Evolutionary conservation across 2,797 vertebrate genomes (phyloP), one percentile per base, ranked within the genome.

Genomic region (Neoniphon sammara): DNA sequence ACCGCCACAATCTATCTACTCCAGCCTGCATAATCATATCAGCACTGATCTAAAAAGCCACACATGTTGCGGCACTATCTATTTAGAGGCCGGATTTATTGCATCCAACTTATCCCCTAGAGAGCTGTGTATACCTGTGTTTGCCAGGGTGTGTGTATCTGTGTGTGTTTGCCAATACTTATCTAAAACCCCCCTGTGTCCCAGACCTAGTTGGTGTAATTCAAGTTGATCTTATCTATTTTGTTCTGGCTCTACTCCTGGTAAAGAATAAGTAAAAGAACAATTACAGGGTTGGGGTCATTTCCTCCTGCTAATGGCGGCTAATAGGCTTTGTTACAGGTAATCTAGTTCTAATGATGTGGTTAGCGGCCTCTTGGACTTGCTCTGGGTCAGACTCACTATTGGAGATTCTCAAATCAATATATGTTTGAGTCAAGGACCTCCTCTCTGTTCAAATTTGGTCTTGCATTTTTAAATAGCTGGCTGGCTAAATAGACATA

Each of bases 261-360:
- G 63, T 64, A 62, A 81, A 75, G 60, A 84, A 84, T 57, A 83
- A 60, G 68, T 64, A 49, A 81, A 87, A 83, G 54, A 78, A 77
- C 84, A 91, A 78, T 78, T 75, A 81, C 70, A 69, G 76, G 86
- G 80, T 82, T 74, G 53, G 81, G 84, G 86, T 87, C 68, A 75
- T 85, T 88, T 90, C 81, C 65, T 76, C 34, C 50, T 65, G 68
- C 74, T 91, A 89, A 89, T 86, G 63, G 77, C 75, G 56, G n/a
- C 83, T 90, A 92, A 92, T 88, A 78, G 87, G 70, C 77, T 87
- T 50, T 39, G 75, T 81, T 87, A 81, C 80, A 84, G 82, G 89
- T 89, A 89, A 90, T 89, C 77, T 75, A 66, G 73, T 59, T 81
- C 78, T 82, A 91, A 90, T 88, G 83, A 90, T 86, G 78, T 87